phyloP scores from a whole-genome alignment of 2,113 vertebrate genomes.

The Pica pica region DNA sequence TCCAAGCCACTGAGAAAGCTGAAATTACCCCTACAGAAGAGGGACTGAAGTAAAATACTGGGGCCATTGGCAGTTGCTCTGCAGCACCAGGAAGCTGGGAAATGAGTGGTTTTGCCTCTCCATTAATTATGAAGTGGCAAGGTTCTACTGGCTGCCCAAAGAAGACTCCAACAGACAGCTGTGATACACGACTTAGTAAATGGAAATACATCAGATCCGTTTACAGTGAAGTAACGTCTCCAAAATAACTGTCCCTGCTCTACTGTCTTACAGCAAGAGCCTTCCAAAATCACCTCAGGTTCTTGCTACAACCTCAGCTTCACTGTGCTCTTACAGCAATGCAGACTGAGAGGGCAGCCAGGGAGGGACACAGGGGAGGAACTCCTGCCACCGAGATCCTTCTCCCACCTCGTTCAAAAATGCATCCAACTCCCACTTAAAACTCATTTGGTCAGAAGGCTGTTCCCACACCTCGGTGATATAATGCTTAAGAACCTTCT shows the following conservation, averaged over 20 bases:
- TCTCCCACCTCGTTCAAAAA: background rate
- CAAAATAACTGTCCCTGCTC: background rate
- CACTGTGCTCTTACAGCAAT: background rate
- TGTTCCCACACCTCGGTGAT: background rate
- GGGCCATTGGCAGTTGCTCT: background rate
- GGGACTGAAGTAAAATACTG: background rate
- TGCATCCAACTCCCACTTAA: background rate
- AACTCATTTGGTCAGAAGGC: background rate
- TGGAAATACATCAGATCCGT: conserved; percentile 41
- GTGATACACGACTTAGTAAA: conserved; percentile 24
- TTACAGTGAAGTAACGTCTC: conserved; percentile 72
- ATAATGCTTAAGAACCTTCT: background rate
- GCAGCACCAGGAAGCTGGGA: background rate
- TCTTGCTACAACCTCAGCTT: background rate
- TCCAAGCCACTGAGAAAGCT: background rate
- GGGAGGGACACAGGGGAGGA: background rate
- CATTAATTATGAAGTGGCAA: conserved; percentile 28
- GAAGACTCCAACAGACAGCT: conserved; percentile 37
- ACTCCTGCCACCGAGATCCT: background rate
- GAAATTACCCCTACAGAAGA: background rate
- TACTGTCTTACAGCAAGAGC: background rate
- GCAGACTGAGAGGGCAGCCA: background rate
- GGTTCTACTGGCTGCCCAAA: conserved; percentile 21
- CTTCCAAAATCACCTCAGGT: background rate
- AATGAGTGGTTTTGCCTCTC: background rate